phyloP scores from a whole-genome alignment of 2,797 vertebrate genomes.

The Pseudopleuronectes americanus region DNA sequence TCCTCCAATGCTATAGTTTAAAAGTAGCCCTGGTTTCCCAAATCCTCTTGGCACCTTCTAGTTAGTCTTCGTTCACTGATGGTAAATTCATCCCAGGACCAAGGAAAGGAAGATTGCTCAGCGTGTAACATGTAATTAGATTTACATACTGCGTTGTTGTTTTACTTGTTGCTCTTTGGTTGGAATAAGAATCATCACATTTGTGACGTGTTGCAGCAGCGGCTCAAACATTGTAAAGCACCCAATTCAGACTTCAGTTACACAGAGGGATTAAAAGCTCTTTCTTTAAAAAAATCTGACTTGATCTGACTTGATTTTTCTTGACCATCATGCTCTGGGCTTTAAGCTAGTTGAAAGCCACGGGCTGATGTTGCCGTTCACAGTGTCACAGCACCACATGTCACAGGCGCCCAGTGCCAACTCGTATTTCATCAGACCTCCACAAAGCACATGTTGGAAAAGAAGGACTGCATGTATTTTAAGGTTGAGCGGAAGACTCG shows the following conservation, averaged over 20 bases:
- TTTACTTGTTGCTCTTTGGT: slow-evolving; percentile 15
- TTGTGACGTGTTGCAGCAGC: neutral
- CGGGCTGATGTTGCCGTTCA: slow-evolving; percentile 41
- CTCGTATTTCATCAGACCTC: slow-evolving; percentile 47
- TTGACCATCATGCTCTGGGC: slow-evolving; percentile 48
- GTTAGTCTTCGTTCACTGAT: slow-evolving; percentile 50
- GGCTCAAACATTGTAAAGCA: neutral
- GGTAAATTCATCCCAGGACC: slow-evolving; percentile 46
- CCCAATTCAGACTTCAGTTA: neutral
- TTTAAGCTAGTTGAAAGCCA: slow-evolving; percentile 48
- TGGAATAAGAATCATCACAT: slow-evolving; percentile 33
- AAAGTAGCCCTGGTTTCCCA: slow-evolving; percentile 71
- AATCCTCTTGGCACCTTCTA: slow-evolving; percentile 66
- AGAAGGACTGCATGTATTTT: slow-evolving; percentile 5
- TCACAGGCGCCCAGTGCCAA: slow-evolving; percentile 56
- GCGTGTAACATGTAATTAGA: slow-evolving; percentile 49
- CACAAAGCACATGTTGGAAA: slow-evolving; percentile 28
- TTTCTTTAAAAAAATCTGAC: slow-evolving; percentile 42
- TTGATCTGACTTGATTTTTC: slow-evolving; percentile 54
- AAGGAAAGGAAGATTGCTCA: slow-evolving; percentile 24
- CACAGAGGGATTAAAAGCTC: slow-evolving; percentile 9
- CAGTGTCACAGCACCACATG: slow-evolving; percentile 53
- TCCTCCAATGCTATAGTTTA: slow-evolving; percentile 60
- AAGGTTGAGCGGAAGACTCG: too few species aligned
- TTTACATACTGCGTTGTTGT: slow-evolving; percentile 31